Evolutionary conservation across 2,888 invertebrate genomes (phyloP), one percentile per base, ranked within the genome.

Genomic region (Vandiemenella viatica): DNA sequence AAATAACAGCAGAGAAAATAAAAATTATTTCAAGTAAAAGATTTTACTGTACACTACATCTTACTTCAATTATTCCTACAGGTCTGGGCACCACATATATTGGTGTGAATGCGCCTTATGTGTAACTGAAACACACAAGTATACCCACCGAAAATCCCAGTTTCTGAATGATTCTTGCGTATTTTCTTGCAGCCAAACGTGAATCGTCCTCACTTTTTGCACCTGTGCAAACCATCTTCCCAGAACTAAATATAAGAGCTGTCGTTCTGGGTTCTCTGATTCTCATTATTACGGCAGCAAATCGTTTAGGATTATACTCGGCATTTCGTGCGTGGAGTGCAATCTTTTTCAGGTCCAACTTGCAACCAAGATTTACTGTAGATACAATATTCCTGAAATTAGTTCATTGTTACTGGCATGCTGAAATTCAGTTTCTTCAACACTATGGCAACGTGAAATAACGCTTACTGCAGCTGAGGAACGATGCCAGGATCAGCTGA

Each of bases 271-370:
- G 76, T 45, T 87, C 96, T 60, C 75, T 77, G 17, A 83, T 82
- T 60, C 82, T 67, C 97, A 98, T 98, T 49, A 98, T 97, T 4
- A 98, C 96, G 37, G 97, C 97, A 45, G 96, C 95, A 73, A 98
- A 98, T 61, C 97, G 83, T 68, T 97, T 97, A 7, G 97, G 97
- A 67, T 98, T 98, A 64, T 97, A 98, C 67, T 98, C 97, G 2
- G 97, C 97, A 72, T 98, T 98, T 65, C 97, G 80, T 0, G 97
- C 96, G 65, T 95, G 95, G 3, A 97, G 70, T 0, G 97, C 96
- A 59, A 98, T 98, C 69, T 89, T 91, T 63, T 97, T 96, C 53
- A 98, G 72, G 63, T 98, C 96, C 56, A 97, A 69, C 68, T 90
- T 91, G 65, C 95, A 95, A 60, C 84, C 88, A 46, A 98, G 70